These are phyloP conservation scores for Chydorus sphaericus DNA, from an alignment of 2,888 invertebrate species.

Conservation along the genomic window DNA sequence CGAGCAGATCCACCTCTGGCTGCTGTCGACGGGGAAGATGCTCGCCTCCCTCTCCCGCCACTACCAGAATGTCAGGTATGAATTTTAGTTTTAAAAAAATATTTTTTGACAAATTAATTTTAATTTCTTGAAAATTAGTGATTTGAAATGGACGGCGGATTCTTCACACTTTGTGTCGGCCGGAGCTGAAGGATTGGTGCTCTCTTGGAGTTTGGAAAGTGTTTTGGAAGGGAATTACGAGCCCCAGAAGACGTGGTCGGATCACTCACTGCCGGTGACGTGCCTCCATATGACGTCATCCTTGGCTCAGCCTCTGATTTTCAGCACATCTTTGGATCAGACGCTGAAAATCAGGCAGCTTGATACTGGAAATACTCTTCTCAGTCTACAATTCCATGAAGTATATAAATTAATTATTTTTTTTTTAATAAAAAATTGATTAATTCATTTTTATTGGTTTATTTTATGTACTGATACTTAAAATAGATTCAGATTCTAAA, in stretches of 20 bases:
- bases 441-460: background rate
- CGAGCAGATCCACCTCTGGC: slow-evolving; percentile 73
- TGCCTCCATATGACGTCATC: slow-evolving; percentile 59
- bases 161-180: slow-evolving; percentile 62
- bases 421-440: no score
- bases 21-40: slow-evolving; percentile 53
- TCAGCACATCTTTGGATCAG: slow-evolving; percentile 64
- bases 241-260: slow-evolving; percentile 53
- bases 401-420: background rate
- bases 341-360: slow-evolving; percentile 70
- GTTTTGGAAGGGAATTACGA: slow-evolving; percentile 34
- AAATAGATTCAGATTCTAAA: no score
- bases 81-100: no score
- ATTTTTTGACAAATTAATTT: no score
- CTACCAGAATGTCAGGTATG: slow-evolving; percentile 67
- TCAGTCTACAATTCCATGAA: background rate
- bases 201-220: slow-evolving; percentile 57
- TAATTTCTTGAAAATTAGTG: no score
- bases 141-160: slow-evolving; percentile 57
- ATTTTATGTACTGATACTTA: no score
- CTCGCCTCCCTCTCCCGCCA: slow-evolving; percentile 57
- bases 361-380: slow-evolving; percentile 47
- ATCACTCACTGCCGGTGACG: slow-evolving; percentile 64
- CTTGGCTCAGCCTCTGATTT: slow-evolving; percentile 51
- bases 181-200: slow-evolving; percentile 68